phyloP scores from a whole-genome alignment of 2,797 vertebrate genomes.

The Distichodus sexfasciatus region DNA sequence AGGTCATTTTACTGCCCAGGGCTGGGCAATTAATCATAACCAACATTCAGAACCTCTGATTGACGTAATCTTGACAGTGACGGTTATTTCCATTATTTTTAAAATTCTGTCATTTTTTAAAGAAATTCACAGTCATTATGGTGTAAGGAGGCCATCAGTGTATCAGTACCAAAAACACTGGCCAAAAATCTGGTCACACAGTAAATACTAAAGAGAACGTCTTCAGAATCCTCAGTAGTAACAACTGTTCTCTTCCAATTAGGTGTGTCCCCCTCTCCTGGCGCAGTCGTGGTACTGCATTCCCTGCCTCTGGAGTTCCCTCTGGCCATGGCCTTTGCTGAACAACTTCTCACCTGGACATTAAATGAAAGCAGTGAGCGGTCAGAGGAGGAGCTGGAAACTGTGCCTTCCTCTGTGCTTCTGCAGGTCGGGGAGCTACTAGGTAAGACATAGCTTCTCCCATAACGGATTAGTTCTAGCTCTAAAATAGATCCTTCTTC shows the following conservation, averaged over 20 bases:
- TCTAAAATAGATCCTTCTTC: neutral
- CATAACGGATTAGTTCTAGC: neutral
- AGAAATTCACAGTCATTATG: neutral
- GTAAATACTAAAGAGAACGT: no score
- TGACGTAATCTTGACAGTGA: no score
- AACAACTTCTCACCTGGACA: conserved; percentile 93
- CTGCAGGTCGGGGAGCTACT: conserved; percentile 94
- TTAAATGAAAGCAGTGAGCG: conserved; percentile 78
- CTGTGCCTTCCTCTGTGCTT: conserved; percentile 86
- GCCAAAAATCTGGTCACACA: no score
- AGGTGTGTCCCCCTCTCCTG: conserved; percentile 96
- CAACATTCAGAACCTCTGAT: no score
- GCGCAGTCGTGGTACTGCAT: conserved; percentile 88
- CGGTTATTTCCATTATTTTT: no score
- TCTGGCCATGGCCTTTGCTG: conserved; percentile 92
- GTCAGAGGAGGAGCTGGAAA: conserved; percentile 89
- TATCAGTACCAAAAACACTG: no score
- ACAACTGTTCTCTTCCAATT: conserved; percentile 25
- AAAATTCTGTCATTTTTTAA: no score
- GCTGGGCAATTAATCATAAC: no score
- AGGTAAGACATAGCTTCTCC: conserved; percentile 70
- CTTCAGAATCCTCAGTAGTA: no score
- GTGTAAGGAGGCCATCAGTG: no score
- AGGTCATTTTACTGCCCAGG: no score
- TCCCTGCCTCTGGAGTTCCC: conserved; percentile 97